Conservation (phyloP, 1,140 invertebrate species). For the Lepidotrigona ventralis region DNA sequence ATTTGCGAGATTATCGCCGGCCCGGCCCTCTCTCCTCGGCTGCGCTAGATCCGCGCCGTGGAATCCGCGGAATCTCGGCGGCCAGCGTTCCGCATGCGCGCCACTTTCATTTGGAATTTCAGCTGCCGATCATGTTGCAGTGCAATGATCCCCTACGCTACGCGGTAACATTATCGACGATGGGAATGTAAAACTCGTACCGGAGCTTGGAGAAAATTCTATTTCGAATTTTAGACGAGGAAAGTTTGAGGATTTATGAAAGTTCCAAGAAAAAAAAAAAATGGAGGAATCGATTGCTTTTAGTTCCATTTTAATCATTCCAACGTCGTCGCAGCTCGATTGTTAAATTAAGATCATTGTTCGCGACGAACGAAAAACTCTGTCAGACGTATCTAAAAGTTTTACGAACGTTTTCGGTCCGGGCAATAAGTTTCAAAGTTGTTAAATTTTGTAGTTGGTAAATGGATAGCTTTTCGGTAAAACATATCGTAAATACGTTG, state of each 20-base stretch:
- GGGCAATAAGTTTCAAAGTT: background rate
- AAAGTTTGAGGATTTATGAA: no score
- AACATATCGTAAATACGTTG: background rate
- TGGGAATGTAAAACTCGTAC: no score
- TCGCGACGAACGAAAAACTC: no score
- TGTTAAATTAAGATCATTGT: no score
- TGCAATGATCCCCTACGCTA: background rate
- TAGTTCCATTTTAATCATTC: no score
- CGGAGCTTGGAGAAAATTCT: no score
- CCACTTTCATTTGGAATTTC: constrained; percentile 40
- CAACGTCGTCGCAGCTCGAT: no score
- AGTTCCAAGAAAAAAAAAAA: no score
- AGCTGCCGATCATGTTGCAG: background rate
- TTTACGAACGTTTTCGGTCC: background rate
- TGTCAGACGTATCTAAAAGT: background rate
- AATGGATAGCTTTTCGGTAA: background rate
- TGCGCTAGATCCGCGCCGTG: constrained; percentile 35
- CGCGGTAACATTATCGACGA: no score
- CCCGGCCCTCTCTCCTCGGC: constrained; percentile 17
- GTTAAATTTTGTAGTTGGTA: background rate
- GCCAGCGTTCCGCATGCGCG: constrained; percentile 5
- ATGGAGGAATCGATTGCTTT: no score
- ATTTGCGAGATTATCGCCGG: constrained; percentile 61
- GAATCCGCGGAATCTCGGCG: constrained; percentile 54
- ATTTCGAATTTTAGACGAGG: no score